Base-by-base conservation (phyloP, 2,113 vertebrate species). In the Leucosticte australis region DNA sequence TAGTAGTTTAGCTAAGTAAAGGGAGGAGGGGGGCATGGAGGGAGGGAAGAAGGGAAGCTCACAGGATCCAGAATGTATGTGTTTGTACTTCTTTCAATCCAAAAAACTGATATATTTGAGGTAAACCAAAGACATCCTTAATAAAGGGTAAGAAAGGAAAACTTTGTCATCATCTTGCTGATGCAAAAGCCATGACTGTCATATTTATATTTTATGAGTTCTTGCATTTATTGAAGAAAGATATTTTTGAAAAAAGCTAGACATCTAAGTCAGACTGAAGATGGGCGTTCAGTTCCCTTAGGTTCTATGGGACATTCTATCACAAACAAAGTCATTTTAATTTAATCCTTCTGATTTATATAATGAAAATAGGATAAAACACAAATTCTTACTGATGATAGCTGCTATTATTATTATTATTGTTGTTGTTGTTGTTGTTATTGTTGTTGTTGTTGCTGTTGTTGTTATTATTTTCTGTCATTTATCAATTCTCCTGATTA, bases 11-110 rank as follows among this genome's bases (percentile, higher is more conserved):
- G 2, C 26, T 41, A 74, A 41, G 20, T 28, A 79, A 88, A 52
- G 13, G 62, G 23, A 23, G 20, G 24, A 6, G 4, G 1, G 3
- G 1, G 2, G 5, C 5, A 18, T 33, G 41, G 5, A 3, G 7
- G 10, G 7, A 46, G 17, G 37, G 10, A 49, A 75, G 20, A 85
- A 11, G 14, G 23, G 27, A 44, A 56, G 3, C 10, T 57, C 24
- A 52, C 22, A 53, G 33, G n/a, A 31, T 84, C 16, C 44, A 77
- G 35, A 84, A 68, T 10, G 3, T 78, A n/a, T 6, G 3, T 80
- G 10, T 65, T 35, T 78, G 2, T 39, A 56, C 33, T 53, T 70
- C 24, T 74, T 81, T 83, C 27, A 67, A 0, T 44, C 27, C 11
- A 67, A 74, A 37, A 75, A 57, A 75, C 7, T 4, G 18, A 26